Percentiles rank a stretch among this genome's conserved stretches.
Evolutionary conservation across 2,888 invertebrate genomes (phyloP).

Genomic region (Pelosia muscerda): DNA sequence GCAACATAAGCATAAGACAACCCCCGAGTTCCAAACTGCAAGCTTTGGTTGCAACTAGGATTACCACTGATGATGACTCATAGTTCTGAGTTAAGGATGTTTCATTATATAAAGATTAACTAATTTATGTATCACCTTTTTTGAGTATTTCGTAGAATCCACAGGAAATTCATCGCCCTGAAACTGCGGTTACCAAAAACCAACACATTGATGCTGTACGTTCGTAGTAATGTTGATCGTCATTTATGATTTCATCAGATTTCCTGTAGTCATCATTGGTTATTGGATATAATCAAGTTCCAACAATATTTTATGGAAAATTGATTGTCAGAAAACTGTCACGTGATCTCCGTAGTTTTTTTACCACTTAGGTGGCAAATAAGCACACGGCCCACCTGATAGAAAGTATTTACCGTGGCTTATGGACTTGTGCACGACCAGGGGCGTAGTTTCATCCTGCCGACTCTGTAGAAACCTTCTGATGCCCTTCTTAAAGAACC

Average conservation of each 20-base stretch:
- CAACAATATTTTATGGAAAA: no score
- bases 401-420: no score
- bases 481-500: no score
- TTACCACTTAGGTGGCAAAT: no score
- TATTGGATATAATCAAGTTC: no score
- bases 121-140: neutral
- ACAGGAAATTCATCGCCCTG: neutral
- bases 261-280: neutral
- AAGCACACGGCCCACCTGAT: no score
- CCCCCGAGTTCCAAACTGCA: neutral
- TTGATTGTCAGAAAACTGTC: no score
- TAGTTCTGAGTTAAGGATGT: neutral
- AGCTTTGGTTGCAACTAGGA: neutral
- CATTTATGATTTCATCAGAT: neutral
- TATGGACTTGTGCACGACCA: no score
- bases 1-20: neutral
- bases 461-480: no score
- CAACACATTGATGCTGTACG: neutral
- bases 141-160: neutral
- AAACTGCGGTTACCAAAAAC: neutral
- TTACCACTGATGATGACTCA: neutral
- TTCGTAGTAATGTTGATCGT: neutral
- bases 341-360: no score
- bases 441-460: no score
- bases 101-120: neutral